A percentile compares a stretch with the other conserved stretches of the same genome.
Conservation (phyloP, 1,140 invertebrate genomes). For the Heliconius hewitsoni region DNA sequence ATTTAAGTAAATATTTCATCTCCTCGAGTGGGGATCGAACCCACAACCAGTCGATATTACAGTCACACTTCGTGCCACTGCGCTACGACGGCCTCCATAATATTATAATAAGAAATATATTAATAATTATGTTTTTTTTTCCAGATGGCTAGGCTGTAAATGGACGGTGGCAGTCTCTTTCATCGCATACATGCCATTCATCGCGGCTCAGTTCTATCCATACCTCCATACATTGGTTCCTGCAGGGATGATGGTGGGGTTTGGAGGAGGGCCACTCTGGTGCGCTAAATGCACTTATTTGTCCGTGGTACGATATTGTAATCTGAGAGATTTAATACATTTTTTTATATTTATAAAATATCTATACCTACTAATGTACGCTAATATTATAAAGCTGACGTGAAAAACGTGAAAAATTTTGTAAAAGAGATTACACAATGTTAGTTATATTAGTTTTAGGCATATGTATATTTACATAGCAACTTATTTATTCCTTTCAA, state of each 20-base stretch:
- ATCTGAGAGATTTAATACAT: too few species aligned
- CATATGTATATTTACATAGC: neutral
- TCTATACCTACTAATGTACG: neutral
- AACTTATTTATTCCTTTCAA: neutral
- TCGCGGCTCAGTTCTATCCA: conserved; percentile 93
- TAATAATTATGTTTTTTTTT: conserved; percentile 29
- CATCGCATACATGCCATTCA: conserved; percentile 93
- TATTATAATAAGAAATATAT: too few species aligned
- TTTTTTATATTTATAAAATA: neutral
- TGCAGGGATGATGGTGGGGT: conserved; percentile 90
- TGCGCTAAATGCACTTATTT: conserved; percentile 95
- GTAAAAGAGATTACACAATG: neutral
- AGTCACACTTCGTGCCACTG: too few species aligned
- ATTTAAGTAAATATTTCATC: too few species aligned
- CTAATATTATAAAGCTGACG: too few species aligned
- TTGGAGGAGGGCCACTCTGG: conserved; percentile 94
- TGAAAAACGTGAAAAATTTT: too few species aligned
- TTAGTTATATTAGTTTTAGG: neutral
- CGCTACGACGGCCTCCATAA: too few species aligned
- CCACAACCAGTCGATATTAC: too few species aligned
- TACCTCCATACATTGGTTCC: conserved; percentile 92
- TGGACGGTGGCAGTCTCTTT: conserved; percentile 93
- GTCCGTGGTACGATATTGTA: conserved; percentile 82
- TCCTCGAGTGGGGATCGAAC: too few species aligned
- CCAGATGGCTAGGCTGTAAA: conserved; percentile 91